A percentile compares a stretch with the other conserved stretches of the same genome.
phyloP scores from a whole-genome alignment of 2,113 vertebrate species.

The Vombatus ursinus region DNA sequence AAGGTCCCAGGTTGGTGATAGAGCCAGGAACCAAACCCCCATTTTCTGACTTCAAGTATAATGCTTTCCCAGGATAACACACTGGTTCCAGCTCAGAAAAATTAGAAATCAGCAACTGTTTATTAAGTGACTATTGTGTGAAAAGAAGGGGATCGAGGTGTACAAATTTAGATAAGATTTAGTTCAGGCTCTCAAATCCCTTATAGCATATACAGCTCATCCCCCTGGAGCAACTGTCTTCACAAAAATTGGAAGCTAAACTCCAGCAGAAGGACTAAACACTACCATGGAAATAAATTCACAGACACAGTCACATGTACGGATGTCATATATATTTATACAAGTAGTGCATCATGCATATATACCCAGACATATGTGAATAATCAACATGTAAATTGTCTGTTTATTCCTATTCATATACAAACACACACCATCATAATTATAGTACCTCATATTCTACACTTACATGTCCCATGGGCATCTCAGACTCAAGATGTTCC shows the following conservation, averaged over 20 bases:
- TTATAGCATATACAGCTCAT: not conserved
- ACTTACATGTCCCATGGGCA: not conserved
- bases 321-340: not conserved
- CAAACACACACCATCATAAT: not conserved
- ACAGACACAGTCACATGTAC: slow-evolving; percentile 1
- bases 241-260: not conserved
- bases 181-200: not conserved
- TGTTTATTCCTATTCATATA: not conserved
- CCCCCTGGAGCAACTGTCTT: not conserved
- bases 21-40: not conserved
- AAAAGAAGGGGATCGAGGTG: not conserved
- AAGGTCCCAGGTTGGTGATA: not conserved
- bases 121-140: not conserved
- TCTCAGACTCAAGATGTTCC: not conserved
- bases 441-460: not conserved
- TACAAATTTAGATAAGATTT: not conserved
- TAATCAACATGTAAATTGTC: not conserved
- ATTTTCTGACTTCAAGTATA: not conserved
- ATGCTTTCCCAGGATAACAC: not conserved
- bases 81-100: not conserved
- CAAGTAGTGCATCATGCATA: not conserved
- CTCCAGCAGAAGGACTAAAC: not conserved
- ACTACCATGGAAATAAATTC: slow-evolving; percentile 1
- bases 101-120: not conserved
- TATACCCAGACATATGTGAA: slow-evolving; percentile 1